Evolutionary conservation across 2,797 vertebrate species (phyloP), one percentile per base, ranked within the genome.

Genomic region (Micrastur ruficollis): DNA sequence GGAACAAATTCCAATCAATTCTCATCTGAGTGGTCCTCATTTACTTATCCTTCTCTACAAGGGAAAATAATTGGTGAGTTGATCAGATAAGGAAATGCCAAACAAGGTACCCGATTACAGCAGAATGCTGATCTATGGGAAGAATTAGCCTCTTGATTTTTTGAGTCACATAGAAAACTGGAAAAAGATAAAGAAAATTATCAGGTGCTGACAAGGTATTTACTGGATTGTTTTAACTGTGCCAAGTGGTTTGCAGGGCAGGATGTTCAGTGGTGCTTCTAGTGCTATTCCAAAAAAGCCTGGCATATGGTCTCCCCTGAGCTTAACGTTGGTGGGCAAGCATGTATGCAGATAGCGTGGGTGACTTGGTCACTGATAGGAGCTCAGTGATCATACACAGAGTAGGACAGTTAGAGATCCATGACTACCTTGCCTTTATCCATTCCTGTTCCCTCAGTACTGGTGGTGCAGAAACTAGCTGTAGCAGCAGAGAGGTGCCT

Each of bases 61-160:
- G 27, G 4, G 6, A 92, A 92, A 82, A 53, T 76, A 92, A 87
- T 74, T 85, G 55, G 10, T 82, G 27, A 70, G 15, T 32, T 93
- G 67, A 68, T 61, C 67, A 87, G 67, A 67, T 58, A 87, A 67
- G 42, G 20, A 93, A 87, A 85, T 78, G 27, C 25, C 81, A 74
- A 92, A 89, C 12, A 71, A 61, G 42, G 40, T 70, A 63, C 6
- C 32, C 0, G 1, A 79, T 65, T 74, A 74, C 25, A 85, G 21
- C 23, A 85, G 56, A 89, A 93, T 83, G 27, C 12, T 71, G 53
- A 74, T 87, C 67, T 68, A 11, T 47, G 17, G 8, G 14, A 89
- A 91, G 18, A 92, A 87, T 73, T 85, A 89, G 5, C 32, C 25
- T 68, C 78, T 85, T 78, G 32, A 42, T 91, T 93, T 65, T 87